These are phyloP conservation scores for Callyntrura guangdongensis DNA, from an alignment of 2,888 invertebrate species.

Conservation along the genomic window DNA sequence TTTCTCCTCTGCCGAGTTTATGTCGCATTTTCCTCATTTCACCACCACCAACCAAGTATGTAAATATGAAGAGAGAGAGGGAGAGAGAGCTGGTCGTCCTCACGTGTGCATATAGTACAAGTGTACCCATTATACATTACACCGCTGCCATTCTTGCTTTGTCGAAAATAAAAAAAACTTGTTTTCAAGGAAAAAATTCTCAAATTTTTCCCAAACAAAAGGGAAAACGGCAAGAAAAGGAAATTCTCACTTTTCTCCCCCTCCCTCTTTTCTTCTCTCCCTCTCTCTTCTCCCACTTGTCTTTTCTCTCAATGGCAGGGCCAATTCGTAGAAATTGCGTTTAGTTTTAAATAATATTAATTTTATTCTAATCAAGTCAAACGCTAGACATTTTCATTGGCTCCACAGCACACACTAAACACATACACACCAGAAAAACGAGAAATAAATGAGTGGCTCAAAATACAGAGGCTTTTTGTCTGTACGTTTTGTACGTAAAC, in stretches of 20 bases:
- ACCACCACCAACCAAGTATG: background rate
- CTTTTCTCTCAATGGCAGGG: background rate
- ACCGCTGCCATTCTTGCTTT: no score
- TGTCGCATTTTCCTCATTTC: conserved; percentile 7
- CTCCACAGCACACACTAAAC: no score
- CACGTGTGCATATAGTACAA: no score
- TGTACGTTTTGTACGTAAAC: background rate
- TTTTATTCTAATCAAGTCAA: conserved; percentile 19
- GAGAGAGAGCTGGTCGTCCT: no score
- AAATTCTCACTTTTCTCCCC: background rate
- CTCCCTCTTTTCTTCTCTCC: background rate
- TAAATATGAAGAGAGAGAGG: no score
- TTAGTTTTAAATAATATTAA: conserved; percentile 9
- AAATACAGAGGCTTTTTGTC: background rate
- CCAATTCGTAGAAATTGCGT: background rate
- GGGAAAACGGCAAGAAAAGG: background rate
- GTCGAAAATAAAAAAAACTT: background rate
- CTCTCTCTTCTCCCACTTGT: background rate
- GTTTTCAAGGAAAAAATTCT: background rate
- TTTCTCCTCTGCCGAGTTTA: no score
- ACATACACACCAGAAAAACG: background rate
- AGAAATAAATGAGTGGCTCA: conserved; percentile 36
- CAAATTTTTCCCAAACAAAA: background rate
- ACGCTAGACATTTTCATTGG: background rate
- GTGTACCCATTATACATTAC: no score